These are phyloP conservation scores for Acrobeloides nanus DNA, from an alignment of 2,888 invertebrate species.

Conservation along the genomic window DNA sequence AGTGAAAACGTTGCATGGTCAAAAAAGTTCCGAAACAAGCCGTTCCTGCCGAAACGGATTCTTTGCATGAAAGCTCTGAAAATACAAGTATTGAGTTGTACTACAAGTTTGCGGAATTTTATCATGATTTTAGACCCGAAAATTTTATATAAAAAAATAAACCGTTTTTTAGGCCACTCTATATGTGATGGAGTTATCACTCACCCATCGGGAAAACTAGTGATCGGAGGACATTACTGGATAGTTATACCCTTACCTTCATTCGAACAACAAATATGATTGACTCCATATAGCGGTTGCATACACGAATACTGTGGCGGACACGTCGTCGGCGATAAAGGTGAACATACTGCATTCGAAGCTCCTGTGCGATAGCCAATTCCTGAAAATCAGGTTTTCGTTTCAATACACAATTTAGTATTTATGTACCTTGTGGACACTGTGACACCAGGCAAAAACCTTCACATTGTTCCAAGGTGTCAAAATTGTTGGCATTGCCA, in stretches of 20 bases:
- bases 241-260: conserved; percentile 22
- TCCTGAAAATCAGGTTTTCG: no score
- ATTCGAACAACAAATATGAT: conserved; percentile 45
- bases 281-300: conserved; percentile 43
- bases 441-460: conserved; percentile 52
- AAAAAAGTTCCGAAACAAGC: conserved; percentile 46
- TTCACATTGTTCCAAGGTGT: conserved; percentile 51
- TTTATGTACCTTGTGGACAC: conserved; percentile 29
- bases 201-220: no score
- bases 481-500: conserved; percentile 51
- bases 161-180: no score
- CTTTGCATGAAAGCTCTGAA: conserved; percentile 19
- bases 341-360: conserved; percentile 42
- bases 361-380: conserved; percentile 50
- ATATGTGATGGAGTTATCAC: no score
- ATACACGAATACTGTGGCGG: conserved; percentile 43
- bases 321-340: conserved; percentile 34
- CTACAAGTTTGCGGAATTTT: no score
- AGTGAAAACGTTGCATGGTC: conserved; percentile 46
- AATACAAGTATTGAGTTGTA: no score
- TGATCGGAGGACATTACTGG: no score
- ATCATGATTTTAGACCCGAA: no score
- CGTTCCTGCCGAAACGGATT: conserved; percentile 47
- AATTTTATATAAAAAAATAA: no score
- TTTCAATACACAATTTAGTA: no score